Evolutionary conservation across 2,113 vertebrate genomes (phyloP), one percentile per base, ranked within the genome.

Genomic region (Istiophorus platypterus): DNA sequence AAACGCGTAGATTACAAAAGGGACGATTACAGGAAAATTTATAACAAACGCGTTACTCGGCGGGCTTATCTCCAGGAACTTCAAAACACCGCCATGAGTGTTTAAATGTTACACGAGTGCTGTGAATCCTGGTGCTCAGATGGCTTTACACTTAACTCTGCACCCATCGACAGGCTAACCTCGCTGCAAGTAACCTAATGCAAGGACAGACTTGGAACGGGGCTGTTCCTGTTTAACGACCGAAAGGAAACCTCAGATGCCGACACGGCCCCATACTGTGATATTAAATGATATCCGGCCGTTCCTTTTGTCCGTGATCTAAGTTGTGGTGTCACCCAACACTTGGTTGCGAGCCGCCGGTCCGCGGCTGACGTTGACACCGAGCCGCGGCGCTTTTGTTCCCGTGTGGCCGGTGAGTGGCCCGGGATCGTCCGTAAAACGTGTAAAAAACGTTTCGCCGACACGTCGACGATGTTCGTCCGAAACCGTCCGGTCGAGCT

Each of bases 331-430:
- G 45, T 0, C 34, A 31, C 24, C 20, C 29, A 29, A 59, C 65
- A 31, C 45, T 31, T 22, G 5, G 14, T 6, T 51, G 2, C 34
- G 20, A 54, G 11, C 22, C 4, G 47, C 26, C 20, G 24, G n/a
- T 20, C 17, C 15, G 47, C 37, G 8, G 24, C 15, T 76, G 17
- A 11, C 9, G 18, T 8, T 18, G 41, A 26, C 27, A n/a, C n/a
- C n/a, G n/a, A n/a, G n/a, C n/a, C n/a, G n/a, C n/a, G n/a, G n/a
- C n/a, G n/a, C n/a, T n/a, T n/a, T n/a, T n/a, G n/a, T n/a, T n/a
- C n/a, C n/a, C n/a, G n/a, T n/a, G n/a, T 29, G 1, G 0, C 6
- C 1, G 17, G 6, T n/a, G n/a, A 24, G 15, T 5, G n/a, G n/a
- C n/a, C n/a, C n/a, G n/a, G n/a, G n/a, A n/a, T n/a, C n/a, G n/a